Conservation (phyloP, 2,888 invertebrate genomes). For the Pyrgus malvae region DNA sequence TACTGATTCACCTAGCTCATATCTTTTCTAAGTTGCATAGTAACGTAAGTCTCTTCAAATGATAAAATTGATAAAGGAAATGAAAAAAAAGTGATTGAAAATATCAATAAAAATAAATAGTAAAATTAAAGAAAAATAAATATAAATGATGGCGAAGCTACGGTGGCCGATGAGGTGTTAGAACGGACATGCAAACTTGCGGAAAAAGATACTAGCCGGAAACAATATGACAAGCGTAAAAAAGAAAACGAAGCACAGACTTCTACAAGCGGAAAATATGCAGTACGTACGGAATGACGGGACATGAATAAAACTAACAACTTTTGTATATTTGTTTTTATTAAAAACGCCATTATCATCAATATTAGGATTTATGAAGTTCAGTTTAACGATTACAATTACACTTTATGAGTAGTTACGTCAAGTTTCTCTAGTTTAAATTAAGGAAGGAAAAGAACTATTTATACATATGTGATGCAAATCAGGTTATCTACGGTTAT, state of each 20-base stretch:
- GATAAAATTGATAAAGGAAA: slow-evolving; percentile 35
- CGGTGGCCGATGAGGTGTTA: slow-evolving; percentile 72
- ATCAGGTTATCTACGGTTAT: slow-evolving; percentile 38
- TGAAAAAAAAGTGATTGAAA: slow-evolving; percentile 59
- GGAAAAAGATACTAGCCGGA: slow-evolving; percentile 38
- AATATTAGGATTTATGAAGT: slow-evolving; percentile 82
- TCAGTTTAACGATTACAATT: slow-evolving; percentile 81
- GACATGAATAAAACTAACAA: slow-evolving; percentile 68
- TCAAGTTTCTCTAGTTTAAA: slow-evolving; percentile 71
- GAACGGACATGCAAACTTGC: slow-evolving; percentile 62
- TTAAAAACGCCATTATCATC: slow-evolving; percentile 82
- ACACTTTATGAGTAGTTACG: slow-evolving; percentile 78
- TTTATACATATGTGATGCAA: slow-evolving; percentile 47
- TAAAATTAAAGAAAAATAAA: slow-evolving; percentile 58
- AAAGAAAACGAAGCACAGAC: slow-evolving; percentile 34
- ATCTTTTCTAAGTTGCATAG: slow-evolving; percentile 37
- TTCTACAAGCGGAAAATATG: slow-evolving; percentile 17
- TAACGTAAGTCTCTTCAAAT: slow-evolving; percentile 25
- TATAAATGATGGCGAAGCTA: slow-evolving; percentile 78
- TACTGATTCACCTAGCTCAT: slow-evolving; percentile 45
- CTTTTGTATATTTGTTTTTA: slow-evolving; percentile 80
- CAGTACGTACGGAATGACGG: slow-evolving; percentile 1
- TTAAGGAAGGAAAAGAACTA: slow-evolving; percentile 71
- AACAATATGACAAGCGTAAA: slow-evolving; percentile 34
- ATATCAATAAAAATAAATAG: slow-evolving; percentile 57